Percentiles rank a stretch among this genome's conserved stretches.
These are phyloP conservation scores for Teleiodes luculella DNA, from an alignment of 2,888 invertebrate genomes.

Conservation along the genomic window DNA sequence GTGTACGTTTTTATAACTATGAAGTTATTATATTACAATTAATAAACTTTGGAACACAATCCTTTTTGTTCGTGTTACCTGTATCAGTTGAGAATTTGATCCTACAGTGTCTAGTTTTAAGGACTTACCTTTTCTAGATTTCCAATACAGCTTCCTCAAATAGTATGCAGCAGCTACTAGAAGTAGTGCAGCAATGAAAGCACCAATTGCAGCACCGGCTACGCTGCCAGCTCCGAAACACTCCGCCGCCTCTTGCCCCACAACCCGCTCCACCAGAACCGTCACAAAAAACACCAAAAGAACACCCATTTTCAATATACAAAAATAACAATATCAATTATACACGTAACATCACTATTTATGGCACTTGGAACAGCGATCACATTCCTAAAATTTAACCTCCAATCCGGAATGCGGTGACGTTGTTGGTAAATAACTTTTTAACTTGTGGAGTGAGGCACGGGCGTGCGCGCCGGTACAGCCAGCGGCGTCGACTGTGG, in stretches of 20 bases:
- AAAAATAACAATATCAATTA: constrained; percentile 26
- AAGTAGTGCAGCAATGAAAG: constrained; percentile 81
- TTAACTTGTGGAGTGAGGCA: constrained; percentile 25
- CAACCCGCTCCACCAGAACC: constrained; percentile 65
- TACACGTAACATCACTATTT: constrained; percentile 36
- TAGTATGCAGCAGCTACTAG: constrained; percentile 78
- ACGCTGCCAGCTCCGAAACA: constrained; percentile 85
- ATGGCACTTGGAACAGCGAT: constrained; percentile 66
- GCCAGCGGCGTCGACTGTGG: constrained; percentile 66
- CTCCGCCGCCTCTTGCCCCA: constrained; percentile 64
- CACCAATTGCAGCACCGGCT: constrained; percentile 84
- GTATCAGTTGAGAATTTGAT: too few relatives aligned
- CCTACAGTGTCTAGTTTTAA: not conserved
- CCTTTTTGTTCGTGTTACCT: too few relatives aligned
- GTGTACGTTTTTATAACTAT: too few relatives aligned
- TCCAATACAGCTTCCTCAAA: constrained; percentile 81
- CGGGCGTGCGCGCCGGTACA: constrained; percentile 54
- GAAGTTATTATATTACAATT: too few relatives aligned
- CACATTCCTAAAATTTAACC: constrained; percentile 61
- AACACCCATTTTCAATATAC: constrained; percentile 57
- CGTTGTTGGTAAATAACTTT: constrained; percentile 35
- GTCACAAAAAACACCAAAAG: constrained; percentile 64
- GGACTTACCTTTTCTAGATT: constrained; percentile 76
- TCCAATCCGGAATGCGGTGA: constrained; percentile 48
- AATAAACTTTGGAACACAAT: too few relatives aligned